Evolutionary conservation across 2,888 invertebrate genomes (phyloP), one percentile per base, ranked within the genome.

Genomic region (Athalia circularis): DNA sequence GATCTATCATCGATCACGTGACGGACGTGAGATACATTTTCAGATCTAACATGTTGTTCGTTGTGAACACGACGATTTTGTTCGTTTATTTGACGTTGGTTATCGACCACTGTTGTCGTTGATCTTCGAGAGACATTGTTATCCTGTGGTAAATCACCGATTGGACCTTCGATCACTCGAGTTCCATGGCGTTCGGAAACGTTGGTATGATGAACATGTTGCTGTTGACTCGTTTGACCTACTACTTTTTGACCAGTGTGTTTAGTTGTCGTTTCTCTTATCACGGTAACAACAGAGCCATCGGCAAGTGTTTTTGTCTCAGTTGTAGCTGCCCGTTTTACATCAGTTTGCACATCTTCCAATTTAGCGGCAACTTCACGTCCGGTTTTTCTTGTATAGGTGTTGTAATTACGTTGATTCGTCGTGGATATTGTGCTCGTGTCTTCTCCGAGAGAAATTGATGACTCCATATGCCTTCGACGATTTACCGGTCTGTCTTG

Each of bases 391-490:
- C 88, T 90, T 29, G 90, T 91, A 61, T 91, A 90, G 0, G 91
- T 91, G 80, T 92, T 92, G 84, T 92, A 94, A 84, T 93, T 93
- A 79, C 92, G 90, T 87, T 94, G 93, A 86, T 93, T 93, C 0
- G 93, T 93, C 5, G 93, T 93, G 83, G 91, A 92, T 88, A 92
- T 91, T 9, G 90, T 88, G 0, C 91, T 86, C 0, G 87, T 91
- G 80, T 94, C 94, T 83, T 91, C 92, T 1, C 94, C 94, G 29
- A 94, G 86, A 7, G 91, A 91, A 77, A 95, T 93, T 79, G 94
- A 94, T 0, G 95, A 95, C 89, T 95, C 94, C 89, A 94, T 93
- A 84, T 95, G 93, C 13, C 92, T 92, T 82, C 93, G 90, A 77
- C 92, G 93, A 79, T 93, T 93, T 15, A 92, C 91, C 6, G 92